Base-by-base conservation (phyloP, 2,888 invertebrate genomes). In the Luperina nickerlii region DNA sequence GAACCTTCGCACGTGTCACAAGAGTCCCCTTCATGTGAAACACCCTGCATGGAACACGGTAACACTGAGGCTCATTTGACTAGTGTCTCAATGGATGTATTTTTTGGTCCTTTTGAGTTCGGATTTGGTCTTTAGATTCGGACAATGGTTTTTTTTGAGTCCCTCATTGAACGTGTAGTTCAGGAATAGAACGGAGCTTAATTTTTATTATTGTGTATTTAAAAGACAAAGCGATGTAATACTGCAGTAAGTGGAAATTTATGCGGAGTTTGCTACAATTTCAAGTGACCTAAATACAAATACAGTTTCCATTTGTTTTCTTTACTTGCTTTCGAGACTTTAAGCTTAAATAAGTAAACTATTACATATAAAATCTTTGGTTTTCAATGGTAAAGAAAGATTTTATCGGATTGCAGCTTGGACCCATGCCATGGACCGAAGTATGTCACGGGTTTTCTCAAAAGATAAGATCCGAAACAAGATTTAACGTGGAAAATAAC, bases 1-100 rank as follows among this genome's bases (percentile, higher is more conserved):
- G 90, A 88, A 72, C 91, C 90, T 75, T 91, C 87, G 89, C 92
- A 92, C 13, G 93, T 92, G 73, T 93, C 94, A 65, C 93, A 92
- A 8, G 93, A 92, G 32, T 92, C 94, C 2, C 88, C 87, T 78
- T 94, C 94, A 80, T 93, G 91, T 13, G 90, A 78, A 62, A 90
- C 89, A 74, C 90, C 90, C 91, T 90, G 76, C 11, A 42, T 54
- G 20, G 48, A 79, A 83, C 7, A 48, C 27, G 11, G 0, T 67
- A 18, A 27, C 2, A 7, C 74, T 57, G 24, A 60, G 48, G 8
- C 13, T 60, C 0, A 32, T 24, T 51, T 27, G 2, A 45, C n/a
- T 32, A 45, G 6, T 0, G 15, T 32, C 24, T 13, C 8, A 7
- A 38, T 27, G 20, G 7, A n/a, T 0, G 18, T 9, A 2, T 38